Evolutionary conservation across 2,888 invertebrate genomes (phyloP).

Genomic region (Melieria crassipennis): DNA sequence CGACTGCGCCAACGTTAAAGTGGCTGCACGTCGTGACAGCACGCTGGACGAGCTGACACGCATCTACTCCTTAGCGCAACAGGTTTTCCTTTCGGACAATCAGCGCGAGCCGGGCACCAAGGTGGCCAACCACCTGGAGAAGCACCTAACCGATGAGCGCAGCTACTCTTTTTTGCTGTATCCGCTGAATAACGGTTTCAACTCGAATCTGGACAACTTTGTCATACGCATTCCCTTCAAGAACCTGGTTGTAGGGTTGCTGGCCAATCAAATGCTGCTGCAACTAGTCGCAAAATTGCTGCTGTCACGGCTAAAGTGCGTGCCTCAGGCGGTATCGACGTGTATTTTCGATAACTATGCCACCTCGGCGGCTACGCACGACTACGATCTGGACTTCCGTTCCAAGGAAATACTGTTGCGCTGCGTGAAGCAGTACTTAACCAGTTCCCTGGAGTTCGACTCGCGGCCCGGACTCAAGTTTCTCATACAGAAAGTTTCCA

Average conservation of each 20-base stretch:
- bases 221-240: conserved; percentile 88
- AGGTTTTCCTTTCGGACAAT: conserved; percentile 78
- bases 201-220: conserved; percentile 79
- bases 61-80: conserved; percentile 87
- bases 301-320: conserved; percentile 78
- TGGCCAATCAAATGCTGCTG: conserved; percentile 92
- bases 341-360: conserved; percentile 66
- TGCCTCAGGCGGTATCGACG: conserved; percentile 68
- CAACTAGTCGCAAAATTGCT: conserved; percentile 90
- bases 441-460: conserved; percentile 87
- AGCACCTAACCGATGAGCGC: conserved; percentile 78
- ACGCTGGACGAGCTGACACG: conserved; percentile 85
- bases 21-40: conserved; percentile 89
- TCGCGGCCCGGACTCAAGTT: conserved; percentile 92
- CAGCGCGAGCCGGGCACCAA: conserved; percentile 59
- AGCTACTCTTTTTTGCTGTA: conserved; percentile 90
- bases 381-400: conserved; percentile 65
- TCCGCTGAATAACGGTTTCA: conserved; percentile 77
- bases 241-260: conserved; percentile 85
- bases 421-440: conserved; percentile 84
- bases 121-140: conserved; percentile 50
- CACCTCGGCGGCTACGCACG: conserved; percentile 65
- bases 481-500: conserved; percentile 91
- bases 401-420: conserved; percentile 75
- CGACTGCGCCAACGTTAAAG: conserved; percentile 90